These are phyloP conservation scores for Xenotilapia flavipinnis DNA, from an alignment of 2,113 vertebrate species.

Conservation along the genomic window DNA sequence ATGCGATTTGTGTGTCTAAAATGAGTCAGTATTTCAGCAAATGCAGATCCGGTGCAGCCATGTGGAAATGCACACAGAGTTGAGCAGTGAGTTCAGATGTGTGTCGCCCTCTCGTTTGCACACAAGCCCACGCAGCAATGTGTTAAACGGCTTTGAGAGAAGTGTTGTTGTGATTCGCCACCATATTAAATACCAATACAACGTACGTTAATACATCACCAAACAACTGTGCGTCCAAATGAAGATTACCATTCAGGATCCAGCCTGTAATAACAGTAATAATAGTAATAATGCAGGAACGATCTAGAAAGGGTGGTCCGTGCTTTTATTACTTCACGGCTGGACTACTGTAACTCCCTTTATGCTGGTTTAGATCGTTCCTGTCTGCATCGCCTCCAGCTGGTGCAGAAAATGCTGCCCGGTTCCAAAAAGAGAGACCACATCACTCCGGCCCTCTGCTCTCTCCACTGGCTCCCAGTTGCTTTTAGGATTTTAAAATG, in stretches of 20 bases:
- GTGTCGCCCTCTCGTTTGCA: background rate
- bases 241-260: background rate
- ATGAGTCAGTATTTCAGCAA: background rate
- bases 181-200: background rate
- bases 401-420: no score
- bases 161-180: background rate
- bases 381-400: no score
- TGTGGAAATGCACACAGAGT: background rate
- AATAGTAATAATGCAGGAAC: background rate
- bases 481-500: no score
- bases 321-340: no score
- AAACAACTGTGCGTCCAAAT: background rate
- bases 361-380: no score
- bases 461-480: no score
- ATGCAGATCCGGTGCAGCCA: background rate
- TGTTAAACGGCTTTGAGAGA: background rate
- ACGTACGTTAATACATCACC: background rate
- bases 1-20: background rate
- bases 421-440: no score
- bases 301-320: no score
- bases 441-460: no score
- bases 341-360: no score
- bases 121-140: background rate
- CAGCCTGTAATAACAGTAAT: background rate
- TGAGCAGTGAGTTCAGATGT: background rate